These are phyloP conservation scores for Eclectus roratus DNA, from an alignment of 2,113 vertebrate genomes.

Conservation along the genomic window DNA sequence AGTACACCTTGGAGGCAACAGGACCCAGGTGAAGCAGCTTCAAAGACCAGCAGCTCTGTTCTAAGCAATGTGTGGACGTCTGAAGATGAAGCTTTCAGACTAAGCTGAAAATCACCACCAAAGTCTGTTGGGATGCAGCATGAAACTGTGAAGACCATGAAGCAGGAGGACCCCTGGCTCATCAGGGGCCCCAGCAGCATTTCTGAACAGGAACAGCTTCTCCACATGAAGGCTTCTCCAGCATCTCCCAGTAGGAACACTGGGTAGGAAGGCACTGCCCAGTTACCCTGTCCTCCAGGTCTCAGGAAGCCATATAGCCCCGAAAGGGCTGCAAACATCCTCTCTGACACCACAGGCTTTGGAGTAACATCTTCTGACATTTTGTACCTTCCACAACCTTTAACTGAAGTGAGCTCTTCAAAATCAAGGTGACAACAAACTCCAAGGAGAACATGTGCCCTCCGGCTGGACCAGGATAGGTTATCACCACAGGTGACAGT, in stretches of 20 bases:
- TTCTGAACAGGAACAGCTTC: neutral
- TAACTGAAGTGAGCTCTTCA: neutral
- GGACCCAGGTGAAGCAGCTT: neutral
- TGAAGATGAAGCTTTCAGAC: neutral
- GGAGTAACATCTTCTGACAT: neutral
- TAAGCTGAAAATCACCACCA: neutral
- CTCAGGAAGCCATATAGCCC: neutral
- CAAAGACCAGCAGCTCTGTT: neutral
- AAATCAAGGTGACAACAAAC: neutral
- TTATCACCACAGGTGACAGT: neutral
- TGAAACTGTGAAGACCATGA: neutral
- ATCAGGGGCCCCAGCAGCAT: neutral
- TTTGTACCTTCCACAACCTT: neutral
- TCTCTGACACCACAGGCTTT: neutral
- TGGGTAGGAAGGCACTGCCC: neutral
- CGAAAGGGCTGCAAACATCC: neutral
- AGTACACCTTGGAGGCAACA: neutral
- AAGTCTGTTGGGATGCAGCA: fast-evolving
- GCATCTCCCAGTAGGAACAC: neutral
- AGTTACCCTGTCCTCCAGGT: neutral
- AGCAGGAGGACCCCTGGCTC: neutral
- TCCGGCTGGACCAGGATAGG: neutral
- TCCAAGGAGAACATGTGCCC: neutral
- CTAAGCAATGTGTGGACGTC: neutral
- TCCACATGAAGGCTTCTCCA: neutral